These are phyloP conservation scores for Alligator sinensis DNA, from an alignment of 2,113 vertebrate genomes.

Conservation along the genomic window DNA sequence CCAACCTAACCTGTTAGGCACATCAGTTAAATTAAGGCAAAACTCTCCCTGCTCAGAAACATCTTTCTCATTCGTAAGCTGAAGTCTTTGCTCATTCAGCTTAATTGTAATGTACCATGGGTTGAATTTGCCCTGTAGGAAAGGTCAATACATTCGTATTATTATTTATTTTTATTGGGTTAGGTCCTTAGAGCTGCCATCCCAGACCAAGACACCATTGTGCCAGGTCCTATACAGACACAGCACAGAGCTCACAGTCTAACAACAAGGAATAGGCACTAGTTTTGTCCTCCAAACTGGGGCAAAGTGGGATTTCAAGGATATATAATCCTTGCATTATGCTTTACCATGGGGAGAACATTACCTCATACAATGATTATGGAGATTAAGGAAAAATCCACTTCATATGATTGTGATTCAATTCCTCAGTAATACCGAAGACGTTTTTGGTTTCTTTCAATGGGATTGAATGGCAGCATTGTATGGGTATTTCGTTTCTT, in stretches of 20 bases:
- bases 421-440: rapidly evolving
- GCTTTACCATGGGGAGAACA: rapidly evolving
- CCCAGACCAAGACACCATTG: not conserved
- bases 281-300: not conserved
- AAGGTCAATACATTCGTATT: not conserved
- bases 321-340: rapidly evolving
- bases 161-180: not conserved
- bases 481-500: not conserved
- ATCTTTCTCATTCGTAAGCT: not conserved
- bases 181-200: not conserved
- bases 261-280: not conserved
- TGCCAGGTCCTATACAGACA: not conserved
- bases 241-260: not conserved
- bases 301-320: not conserved
- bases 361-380: not conserved
- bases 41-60: not conserved
- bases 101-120: not conserved
- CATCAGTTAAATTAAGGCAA: not conserved
- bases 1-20: not conserved
- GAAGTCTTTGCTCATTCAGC: not conserved
- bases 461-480: not conserved
- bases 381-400: not conserved
- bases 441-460: rapidly evolving
- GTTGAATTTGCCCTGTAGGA: not conserved
- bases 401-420: rapidly evolving